Evolutionary conservation across 2,797 vertebrate genomes (phyloP), one percentile per base, ranked within the genome.

Genomic region (Xerus rutilus): DNA sequence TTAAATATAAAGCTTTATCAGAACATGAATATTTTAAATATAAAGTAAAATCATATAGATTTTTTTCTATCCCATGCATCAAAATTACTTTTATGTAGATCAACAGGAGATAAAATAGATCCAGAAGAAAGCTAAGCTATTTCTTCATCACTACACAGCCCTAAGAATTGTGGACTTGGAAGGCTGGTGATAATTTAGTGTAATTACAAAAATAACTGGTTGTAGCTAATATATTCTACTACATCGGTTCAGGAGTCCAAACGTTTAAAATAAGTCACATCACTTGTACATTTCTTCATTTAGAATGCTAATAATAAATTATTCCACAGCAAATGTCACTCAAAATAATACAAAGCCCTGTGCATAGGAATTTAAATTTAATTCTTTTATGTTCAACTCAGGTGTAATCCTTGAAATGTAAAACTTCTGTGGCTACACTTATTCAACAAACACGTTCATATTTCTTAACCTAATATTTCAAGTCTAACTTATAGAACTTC

Each of bases 191-290:
- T 39, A 18, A 69, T 69, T 84, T 32, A 64, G 7, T 15, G 4
- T 11, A 57, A 28, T 62, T 30, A 20, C 11, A 15, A n/a, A n/a
- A 72, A 10, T 43, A 43, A 20, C 4, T 17, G 3, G 2, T 35
- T 39, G 32, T 21, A 39, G 28, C 39, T 54, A 21, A 1, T n/a
- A 14, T 9, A 4, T 11, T 12, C 32, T 12, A 14, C 23, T 39
- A 39, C 7, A 5, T 7, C 3, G 1, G 62, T 17, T 30, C 9
- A 35, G 35, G 13, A 54, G 5, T 4, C 0, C n/a, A 17, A 0
- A 18, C 1, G n/a, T 73, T n/a, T 64, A 54, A 30, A 72, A 32
- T 28, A 52, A 49, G 2, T 32, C 57, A 62, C 9, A 49, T 9
- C 35, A 17, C 11, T 89, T 69, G 54, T 30, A 17, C 20, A 64